Conservation (phyloP, 2,797 vertebrate genomes). For the Urophycis tenuis region DNA sequence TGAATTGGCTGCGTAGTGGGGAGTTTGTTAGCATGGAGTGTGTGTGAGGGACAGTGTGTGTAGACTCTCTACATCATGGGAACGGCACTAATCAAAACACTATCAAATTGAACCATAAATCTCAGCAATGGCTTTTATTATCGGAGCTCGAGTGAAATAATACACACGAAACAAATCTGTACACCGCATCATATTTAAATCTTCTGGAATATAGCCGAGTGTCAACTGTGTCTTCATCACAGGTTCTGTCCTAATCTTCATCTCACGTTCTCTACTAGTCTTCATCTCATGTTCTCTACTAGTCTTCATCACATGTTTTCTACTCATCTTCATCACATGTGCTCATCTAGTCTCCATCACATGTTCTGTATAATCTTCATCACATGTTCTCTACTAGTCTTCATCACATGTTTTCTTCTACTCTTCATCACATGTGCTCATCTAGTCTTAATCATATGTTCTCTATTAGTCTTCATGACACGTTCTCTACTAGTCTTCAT, state of each 20-base stretch:
- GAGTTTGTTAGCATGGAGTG: not conserved
- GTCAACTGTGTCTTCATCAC: not conserved
- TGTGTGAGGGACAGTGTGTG: slow-evolving; percentile 6
- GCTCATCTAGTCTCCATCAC: too few species aligned
- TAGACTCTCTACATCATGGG: not conserved
- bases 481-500: too few species aligned
- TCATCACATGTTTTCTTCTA: too few species aligned
- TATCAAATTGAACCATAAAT: not conserved
- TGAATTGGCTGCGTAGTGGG: not conserved
- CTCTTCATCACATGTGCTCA: too few species aligned
- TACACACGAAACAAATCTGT: not conserved
- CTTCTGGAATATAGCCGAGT: not conserved
- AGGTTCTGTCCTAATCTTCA: not conserved
- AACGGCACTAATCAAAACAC: not conserved
- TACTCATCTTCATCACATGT: too few species aligned
- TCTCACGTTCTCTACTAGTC: too few species aligned
- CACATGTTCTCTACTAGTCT: too few species aligned
- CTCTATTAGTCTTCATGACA: too few species aligned
- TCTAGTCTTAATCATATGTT: too few species aligned
- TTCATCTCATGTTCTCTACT: too few species aligned
- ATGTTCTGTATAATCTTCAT: too few species aligned
- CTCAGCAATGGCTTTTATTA: not conserved
- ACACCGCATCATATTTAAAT: not conserved
- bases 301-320: too few species aligned
- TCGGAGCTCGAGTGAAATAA: not conserved